Base-by-base conservation (phyloP, 2,797 vertebrate genomes). In the Sparidentex hasta region DNA sequence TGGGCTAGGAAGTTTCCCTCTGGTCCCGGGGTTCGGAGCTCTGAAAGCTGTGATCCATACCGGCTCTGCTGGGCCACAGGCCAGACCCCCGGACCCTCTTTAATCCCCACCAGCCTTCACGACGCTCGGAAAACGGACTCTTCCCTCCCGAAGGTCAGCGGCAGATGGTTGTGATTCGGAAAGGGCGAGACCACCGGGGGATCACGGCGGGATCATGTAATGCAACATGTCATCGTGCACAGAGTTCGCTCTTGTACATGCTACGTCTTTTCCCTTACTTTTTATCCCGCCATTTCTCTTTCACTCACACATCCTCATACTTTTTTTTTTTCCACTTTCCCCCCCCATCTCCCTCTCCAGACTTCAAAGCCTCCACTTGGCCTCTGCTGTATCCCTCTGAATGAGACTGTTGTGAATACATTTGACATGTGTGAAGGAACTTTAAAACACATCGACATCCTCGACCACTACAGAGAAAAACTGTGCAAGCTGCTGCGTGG, bases 111-210 rank as follows among this genome's bases (percentile, higher is more conserved):
- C 72, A 83, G 81, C 64, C 72, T 7, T 33, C 58, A 62, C 20
- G 2, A 62, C 55, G 69, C 38, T 18, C 64, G 82, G 79, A 91
- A 85, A 85, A 90, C 55, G 76, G 84, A 74, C 81, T 90, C 84
- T 81, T 90, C 84, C 87, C 87, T 69, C 75, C 87, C 33, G 75
- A 93, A 93, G 91, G 89, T 92, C 88, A 83, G 81, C 74, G 74
- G 81, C 88, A 92, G 76, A 87, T 87, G 88, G 85, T 87, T 89
- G 85, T 54, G 84, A 91, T 92, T 90, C 85, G 65, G 55, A 27
- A 27, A 65, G 81, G 70, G 84, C 43, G 48, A 89, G 90, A 89
- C 90, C 90, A 92, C 84, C 77, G 16, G 76, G 76, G 80, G 85
- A 91, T 87, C 88, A 89, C 48, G 17, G 61, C 33, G 46, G 80